Evolutionary conservation across 2,888 invertebrate species (phyloP).

Genomic region (Drosophila ochracea): DNA sequence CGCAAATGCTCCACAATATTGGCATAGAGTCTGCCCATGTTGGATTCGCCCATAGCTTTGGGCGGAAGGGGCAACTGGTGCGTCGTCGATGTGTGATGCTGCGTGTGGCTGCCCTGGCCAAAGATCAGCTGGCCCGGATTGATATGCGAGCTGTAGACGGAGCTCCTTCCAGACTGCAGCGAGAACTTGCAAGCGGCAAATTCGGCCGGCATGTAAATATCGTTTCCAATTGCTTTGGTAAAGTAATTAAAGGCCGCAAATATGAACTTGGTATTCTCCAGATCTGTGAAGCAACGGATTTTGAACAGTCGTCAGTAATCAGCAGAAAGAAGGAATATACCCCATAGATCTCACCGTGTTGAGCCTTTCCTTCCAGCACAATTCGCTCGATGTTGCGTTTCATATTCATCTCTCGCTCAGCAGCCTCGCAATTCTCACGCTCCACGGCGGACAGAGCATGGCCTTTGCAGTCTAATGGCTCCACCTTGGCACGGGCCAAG

Average conservation of each 20-base stretch:
- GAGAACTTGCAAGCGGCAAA: slow-evolving; percentile 86
- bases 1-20: slow-evolving; percentile 85
- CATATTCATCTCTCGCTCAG: slow-evolving; percentile 60
- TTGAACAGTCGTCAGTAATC: not conserved
- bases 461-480: slow-evolving; percentile 76
- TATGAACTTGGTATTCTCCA: slow-evolving; percentile 72
- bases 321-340: not conserved
- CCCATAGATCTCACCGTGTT: slow-evolving; percentile 58
- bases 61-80: slow-evolving; percentile 86
- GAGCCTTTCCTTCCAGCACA: slow-evolving; percentile 60
- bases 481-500: not conserved
- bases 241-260: slow-evolving; percentile 83
- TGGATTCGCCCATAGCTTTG: slow-evolving; percentile 80
- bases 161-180: slow-evolving; percentile 85
- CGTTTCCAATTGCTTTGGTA: slow-evolving; percentile 63
- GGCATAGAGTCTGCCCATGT: slow-evolving; percentile 82
- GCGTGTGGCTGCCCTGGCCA: slow-evolving; percentile 85
- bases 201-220: slow-evolving; percentile 86
- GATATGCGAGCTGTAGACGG: slow-evolving; percentile 84
- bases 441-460: slow-evolving; percentile 62
- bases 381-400: slow-evolving; percentile 77
- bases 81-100: slow-evolving; percentile 84
- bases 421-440: slow-evolving; percentile 57
- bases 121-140: slow-evolving; percentile 83
- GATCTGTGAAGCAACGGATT: slow-evolving; percentile 58